A percentile compares a stretch with the other conserved stretches of the same genome.
phyloP scores from a whole-genome alignment of 1,140 invertebrate genomes.

The Hirudo medicinalis region DNA sequence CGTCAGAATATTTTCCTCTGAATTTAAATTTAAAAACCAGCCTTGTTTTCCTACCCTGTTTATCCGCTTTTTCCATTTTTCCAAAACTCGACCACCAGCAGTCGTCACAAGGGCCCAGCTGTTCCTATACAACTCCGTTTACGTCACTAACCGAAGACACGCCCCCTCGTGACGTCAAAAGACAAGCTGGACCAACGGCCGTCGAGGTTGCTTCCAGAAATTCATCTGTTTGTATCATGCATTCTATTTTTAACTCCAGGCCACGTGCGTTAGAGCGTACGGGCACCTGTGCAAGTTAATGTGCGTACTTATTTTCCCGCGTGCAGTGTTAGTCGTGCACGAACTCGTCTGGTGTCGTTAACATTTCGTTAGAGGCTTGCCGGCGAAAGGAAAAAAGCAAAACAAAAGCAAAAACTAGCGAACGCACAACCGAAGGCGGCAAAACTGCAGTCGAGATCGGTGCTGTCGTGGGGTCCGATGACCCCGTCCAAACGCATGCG shows the following conservation, averaged over 20 bases:
- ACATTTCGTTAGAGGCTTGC: too few relatives aligned
- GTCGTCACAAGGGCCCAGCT: neutral
- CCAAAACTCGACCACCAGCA: neutral
- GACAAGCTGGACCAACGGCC: conserved; percentile 1
- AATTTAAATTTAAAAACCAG: too few relatives aligned
- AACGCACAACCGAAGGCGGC: too few relatives aligned
- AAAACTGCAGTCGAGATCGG: too few relatives aligned
- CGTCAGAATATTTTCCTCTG: too few relatives aligned
- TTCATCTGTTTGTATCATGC: conserved; percentile 7
- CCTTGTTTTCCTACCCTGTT: neutral
- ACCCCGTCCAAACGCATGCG: too few relatives aligned
- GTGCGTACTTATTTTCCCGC: neutral
- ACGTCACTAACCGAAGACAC: neutral
- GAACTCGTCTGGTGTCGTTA: too few relatives aligned
- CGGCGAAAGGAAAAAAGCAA: too few relatives aligned
- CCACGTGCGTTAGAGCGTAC: neutral
- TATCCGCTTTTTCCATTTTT: neutral
- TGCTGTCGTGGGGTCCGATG: too few relatives aligned
- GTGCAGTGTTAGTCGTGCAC: too few relatives aligned
- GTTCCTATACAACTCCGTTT: neutral
- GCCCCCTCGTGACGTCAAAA: conserved; percentile 6
- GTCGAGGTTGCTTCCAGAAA: conserved; percentile 7
- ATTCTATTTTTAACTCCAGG: conserved; percentile 1
- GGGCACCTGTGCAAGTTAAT: neutral
- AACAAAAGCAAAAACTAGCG: too few relatives aligned